Base-by-base conservation (phyloP, 1,140 invertebrate genomes). In the Pseudomyrmex dendroicus region DNA sequence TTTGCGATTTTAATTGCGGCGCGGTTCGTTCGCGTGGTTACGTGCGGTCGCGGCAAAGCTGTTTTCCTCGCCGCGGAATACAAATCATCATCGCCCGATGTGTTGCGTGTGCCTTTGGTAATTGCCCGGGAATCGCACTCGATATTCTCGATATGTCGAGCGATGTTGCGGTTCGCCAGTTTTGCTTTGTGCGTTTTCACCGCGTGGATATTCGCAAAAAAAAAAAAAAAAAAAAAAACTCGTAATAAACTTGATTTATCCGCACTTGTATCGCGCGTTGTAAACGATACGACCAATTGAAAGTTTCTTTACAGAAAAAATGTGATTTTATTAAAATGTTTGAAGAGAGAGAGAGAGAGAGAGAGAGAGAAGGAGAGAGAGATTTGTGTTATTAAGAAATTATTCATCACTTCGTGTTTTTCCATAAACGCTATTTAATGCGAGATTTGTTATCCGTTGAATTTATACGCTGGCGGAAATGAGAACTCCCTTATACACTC, bases 1-100 rank as follows among this genome's bases (percentile, higher is more conserved):
- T 52, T 66, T 46, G 52, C 67, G 76, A 72, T 82, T 84, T 84
- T 84, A 84, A 84, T 84, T 82, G 57, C 59, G 54, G 15, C 61
- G 57, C 59, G 73, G 35, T 54, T 84, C 48, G 48, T 54, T 83
- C 48, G 63, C 59, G 56, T 57, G 82, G 73, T 66, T 46, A 52
- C 25, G 57, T 62, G 52, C 20, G 76, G 35, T 80, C 50, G 74
- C 25, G 20, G 35, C 35, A 35, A 5, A 35, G 0, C 7, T 15
- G 66, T 78, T 62, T 35, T 13, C 66, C 48, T 20, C 50, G 7
- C 52, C 62, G 44, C 25, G 20, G 59, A 50, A 64, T 76, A 76
- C 46, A 76, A 76, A 76, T 76, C 22, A 52, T 64, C 59, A 12
- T 35, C 17, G 59, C 20, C 9, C 59, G 46, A 20, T 25, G 59